A percentile compares a stretch with the other conserved stretches of the same genome.
Evolutionary conservation across 2,797 vertebrate genomes (phyloP).

Genomic region (Picus viridis): DNA sequence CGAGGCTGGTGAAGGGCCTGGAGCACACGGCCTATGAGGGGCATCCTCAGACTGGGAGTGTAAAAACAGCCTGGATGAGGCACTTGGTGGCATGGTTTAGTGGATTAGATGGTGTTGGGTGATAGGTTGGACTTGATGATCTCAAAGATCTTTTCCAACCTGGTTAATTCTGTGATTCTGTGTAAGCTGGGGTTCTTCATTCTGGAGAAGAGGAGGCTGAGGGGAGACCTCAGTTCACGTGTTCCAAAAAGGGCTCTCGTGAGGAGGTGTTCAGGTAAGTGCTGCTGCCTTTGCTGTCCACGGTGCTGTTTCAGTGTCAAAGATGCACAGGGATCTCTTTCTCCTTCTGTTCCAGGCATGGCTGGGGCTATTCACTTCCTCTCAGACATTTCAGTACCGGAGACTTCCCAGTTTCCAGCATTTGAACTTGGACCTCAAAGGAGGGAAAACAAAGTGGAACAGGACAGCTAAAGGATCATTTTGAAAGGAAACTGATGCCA

Average conservation of each 20-base stretch:
- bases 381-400: conserved; percentile 88
- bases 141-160: too few species aligned
- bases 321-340: background rate
- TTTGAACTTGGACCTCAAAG: conserved; percentile 89
- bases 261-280: background rate
- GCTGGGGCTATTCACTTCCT: conserved; percentile 95
- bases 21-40: too few species aligned
- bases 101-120: too few species aligned
- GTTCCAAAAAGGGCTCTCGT: background rate
- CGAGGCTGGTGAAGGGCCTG: too few species aligned
- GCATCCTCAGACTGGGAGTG: too few species aligned
- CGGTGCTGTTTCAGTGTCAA: background rate
- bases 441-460: conserved; percentile 68
- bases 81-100: too few species aligned
- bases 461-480: conserved; percentile 40
- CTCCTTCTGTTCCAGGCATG: conserved; percentile 84
- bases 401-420: conserved; percentile 90
- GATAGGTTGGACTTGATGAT: too few species aligned
- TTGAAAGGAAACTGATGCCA: conserved; percentile 43
- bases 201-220: too few species aligned
- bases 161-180: too few species aligned
- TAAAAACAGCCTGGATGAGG: too few species aligned
- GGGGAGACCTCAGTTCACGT: background rate
- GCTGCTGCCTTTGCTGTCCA: background rate
- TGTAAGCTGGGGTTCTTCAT: too few species aligned